These are phyloP conservation scores for Tragelaphus buxtoni DNA, from an alignment of 2,113 vertebrate species.

Conservation along the genomic window DNA sequence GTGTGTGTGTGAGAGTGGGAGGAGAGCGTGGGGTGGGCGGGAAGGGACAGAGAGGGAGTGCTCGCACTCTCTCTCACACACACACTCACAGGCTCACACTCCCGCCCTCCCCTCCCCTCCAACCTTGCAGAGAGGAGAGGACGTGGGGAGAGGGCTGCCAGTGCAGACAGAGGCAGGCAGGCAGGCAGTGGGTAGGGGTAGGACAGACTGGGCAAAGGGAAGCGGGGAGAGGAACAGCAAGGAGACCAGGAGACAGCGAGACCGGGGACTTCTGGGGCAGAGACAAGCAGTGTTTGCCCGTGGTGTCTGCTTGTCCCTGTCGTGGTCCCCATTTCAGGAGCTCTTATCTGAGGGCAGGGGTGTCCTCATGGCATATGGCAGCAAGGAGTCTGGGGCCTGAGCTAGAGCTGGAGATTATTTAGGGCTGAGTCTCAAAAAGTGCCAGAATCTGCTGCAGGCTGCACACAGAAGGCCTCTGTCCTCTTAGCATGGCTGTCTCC, in stretches of 20 bases:
- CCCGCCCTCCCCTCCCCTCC: constrained; percentile 1
- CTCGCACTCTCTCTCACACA: neutral
- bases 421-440: neutral
- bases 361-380: neutral
- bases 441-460: neutral
- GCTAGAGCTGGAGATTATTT: neutral
- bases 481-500: neutral
- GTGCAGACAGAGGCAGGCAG: neutral
- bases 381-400: neutral
- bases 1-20: too few relatives aligned
- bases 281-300: neutral
- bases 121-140: constrained; percentile 51
- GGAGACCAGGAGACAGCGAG: neutral
- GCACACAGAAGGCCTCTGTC: neutral
- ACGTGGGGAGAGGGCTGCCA: neutral
- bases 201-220: neutral
- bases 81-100: neutral
- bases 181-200: neutral
- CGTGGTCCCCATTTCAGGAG: neutral
- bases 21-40: too few relatives aligned
- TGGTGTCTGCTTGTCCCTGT: neutral
- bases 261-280: neutral
- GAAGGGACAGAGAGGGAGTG: neutral
- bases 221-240: neutral
- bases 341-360: neutral